Evolutionary conservation across 2,888 invertebrate species (phyloP).

Genomic region (Molanna angustata): DNA sequence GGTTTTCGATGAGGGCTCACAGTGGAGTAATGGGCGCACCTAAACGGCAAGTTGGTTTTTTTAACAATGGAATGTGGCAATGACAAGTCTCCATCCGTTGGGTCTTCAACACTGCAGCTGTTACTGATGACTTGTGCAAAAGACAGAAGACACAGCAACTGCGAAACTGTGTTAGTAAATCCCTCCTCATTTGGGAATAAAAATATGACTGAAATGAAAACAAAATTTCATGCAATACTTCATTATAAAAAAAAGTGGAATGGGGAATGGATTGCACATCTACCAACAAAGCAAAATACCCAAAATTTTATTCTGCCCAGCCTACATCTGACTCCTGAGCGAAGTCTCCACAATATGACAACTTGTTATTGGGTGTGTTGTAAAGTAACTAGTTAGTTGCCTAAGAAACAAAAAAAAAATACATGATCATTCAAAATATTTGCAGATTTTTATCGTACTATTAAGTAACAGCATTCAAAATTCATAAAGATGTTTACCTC

Average conservation of each 20-base stretch:
- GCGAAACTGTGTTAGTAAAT: conserved; percentile 48
- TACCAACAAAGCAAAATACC: no score
- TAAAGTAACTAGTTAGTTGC: background rate
- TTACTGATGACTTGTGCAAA: conserved; percentile 47
- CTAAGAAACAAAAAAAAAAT: no score
- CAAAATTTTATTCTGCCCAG: no score
- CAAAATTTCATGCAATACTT: no score
- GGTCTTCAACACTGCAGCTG: conserved; percentile 36
- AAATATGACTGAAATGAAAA: conserved; percentile 47
- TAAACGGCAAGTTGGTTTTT: conserved; percentile 49
- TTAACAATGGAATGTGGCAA: conserved; percentile 47
- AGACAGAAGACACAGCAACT: conserved; percentile 49
- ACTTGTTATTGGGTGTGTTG: background rate
- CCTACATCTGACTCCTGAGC: no score
- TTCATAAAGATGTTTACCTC: conserved; percentile 40
- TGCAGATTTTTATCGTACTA: no score
- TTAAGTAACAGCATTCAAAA: no score
- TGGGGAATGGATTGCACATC: no score
- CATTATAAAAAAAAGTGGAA: no score
- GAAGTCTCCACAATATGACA: no score
- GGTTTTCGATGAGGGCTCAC: conserved; percentile 43
- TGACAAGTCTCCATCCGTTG: conserved; percentile 38
- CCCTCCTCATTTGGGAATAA: conserved; percentile 54
- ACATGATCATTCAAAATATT: no score
- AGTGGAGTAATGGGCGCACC: conserved; percentile 48